Conservation (phyloP, 2,888 invertebrate species). For the Biston stratarius region DNA sequence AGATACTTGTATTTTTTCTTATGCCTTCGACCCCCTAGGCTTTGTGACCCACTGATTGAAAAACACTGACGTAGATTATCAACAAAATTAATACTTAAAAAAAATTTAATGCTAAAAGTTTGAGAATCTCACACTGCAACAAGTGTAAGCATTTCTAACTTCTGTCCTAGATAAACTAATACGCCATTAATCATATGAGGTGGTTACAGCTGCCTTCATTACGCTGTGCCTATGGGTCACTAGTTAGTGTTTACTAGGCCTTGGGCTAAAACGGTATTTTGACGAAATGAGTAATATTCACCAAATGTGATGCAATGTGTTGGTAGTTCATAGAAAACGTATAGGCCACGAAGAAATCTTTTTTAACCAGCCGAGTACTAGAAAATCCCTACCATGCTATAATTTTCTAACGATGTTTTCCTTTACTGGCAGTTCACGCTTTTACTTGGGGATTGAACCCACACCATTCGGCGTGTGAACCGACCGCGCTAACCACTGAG, state of each 20-base stretch:
- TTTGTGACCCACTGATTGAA: too few species aligned
- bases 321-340: background rate
- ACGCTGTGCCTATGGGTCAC: slow-evolving; percentile 20
- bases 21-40: too few species aligned
- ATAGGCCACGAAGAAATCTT: too few species aligned
- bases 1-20: too few species aligned
- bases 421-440: too few species aligned
- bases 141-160: slow-evolving; percentile 81
- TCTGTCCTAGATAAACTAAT: slow-evolving; percentile 72
- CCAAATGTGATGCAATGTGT: slow-evolving; percentile 19
- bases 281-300: slow-evolving; percentile 9
- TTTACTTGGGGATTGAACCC: too few species aligned
- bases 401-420: too few species aligned
- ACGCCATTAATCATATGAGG: slow-evolving; percentile 65
- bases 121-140: slow-evolving; percentile 61
- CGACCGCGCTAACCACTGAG: background rate
- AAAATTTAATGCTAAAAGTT: slow-evolving; percentile 52
- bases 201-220: slow-evolving; percentile 32
- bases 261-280: slow-evolving; percentile 19
- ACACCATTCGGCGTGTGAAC: too few species aligned
- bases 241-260: slow-evolving; percentile 17
- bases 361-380: too few species aligned
- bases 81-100: too few species aligned
- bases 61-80: too few species aligned
- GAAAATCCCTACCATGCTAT: too few species aligned